phyloP scores from a whole-genome alignment of 1,140 invertebrate species.

The Trichonephila clavata region DNA sequence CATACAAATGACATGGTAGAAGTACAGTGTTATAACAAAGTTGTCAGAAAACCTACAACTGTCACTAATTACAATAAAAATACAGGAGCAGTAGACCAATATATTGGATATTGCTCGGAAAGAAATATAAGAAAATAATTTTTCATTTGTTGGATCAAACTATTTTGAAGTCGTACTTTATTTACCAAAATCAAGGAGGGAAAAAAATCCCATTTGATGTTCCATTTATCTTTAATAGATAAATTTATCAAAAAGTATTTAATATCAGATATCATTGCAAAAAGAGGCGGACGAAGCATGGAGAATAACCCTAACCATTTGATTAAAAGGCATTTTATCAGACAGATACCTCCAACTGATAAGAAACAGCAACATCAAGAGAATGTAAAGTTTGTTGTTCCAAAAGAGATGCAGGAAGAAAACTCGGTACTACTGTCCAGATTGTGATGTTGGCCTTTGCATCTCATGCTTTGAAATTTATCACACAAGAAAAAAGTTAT shows the following conservation, averaged over 20 bases:
- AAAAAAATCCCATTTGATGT: slow-evolving; percentile 50
- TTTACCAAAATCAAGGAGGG: slow-evolving; percentile 6
- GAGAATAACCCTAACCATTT: background rate
- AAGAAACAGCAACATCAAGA: slow-evolving; percentile 40
- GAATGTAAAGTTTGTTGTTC: background rate
- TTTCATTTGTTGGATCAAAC: slow-evolving; percentile 43
- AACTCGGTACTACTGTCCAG: background rate
- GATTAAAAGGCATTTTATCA: background rate
- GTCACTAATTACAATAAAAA: background rate
- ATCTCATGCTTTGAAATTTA: background rate
- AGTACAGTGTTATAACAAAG: no score
- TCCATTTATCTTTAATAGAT: slow-evolving; percentile 18
- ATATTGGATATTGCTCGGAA: slow-evolving; percentile 45
- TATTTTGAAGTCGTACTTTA: slow-evolving; percentile 44
- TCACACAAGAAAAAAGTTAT: background rate
- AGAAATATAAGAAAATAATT: slow-evolving; percentile 63
- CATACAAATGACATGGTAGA: no score
- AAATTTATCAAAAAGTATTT: slow-evolving; percentile 20
- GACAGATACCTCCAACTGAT: background rate
- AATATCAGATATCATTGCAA: background rate
- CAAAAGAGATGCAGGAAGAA: background rate
- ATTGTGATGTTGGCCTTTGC: background rate
- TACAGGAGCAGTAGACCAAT: slow-evolving; percentile 50
- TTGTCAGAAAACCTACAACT: no score
- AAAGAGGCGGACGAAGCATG: background rate